A percentile compares a stretch with the other conserved stretches of the same genome.
phyloP scores from a whole-genome alignment of 1,140 invertebrate genomes.

The Ostrea edulis region DNA sequence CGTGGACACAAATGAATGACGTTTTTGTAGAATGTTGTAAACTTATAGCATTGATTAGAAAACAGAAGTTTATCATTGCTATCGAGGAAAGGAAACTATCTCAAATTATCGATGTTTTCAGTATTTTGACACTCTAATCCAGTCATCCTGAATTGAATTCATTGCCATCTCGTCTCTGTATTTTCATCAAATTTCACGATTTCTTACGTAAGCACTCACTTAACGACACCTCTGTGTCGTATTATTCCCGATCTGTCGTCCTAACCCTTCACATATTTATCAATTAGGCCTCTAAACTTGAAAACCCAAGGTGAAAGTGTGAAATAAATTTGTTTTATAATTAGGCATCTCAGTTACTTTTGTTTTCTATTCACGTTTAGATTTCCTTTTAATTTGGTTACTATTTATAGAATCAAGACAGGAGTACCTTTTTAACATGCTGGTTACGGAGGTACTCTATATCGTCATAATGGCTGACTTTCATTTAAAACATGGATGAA shows the following conservation, averaged over 20 bases:
- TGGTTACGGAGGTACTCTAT: too few relatives aligned
- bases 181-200: not conserved
- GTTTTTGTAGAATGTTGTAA: not conserved
- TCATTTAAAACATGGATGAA: too few relatives aligned
- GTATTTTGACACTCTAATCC: too few relatives aligned
- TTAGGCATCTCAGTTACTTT: too few relatives aligned
- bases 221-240: not conserved
- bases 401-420: too few relatives aligned
- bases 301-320: not conserved
- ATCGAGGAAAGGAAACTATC: not conserved
- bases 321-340: not conserved
- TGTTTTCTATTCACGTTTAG: too few relatives aligned
- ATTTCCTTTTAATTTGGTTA: too few relatives aligned
- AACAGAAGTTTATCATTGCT: not conserved
- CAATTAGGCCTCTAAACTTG: not conserved
- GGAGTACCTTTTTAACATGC: too few relatives aligned
- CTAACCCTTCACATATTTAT: not conserved
- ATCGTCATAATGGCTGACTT: too few relatives aligned
- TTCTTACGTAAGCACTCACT: not conserved
- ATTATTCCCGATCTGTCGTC: not conserved
- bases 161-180: not conserved
- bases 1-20: not conserved
- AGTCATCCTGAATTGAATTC: not conserved
- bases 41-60: not conserved
- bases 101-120: not conserved